These are phyloP conservation scores for Bicyclus anynana DNA, from an alignment of 1,140 invertebrate species.

Conservation along the genomic window DNA sequence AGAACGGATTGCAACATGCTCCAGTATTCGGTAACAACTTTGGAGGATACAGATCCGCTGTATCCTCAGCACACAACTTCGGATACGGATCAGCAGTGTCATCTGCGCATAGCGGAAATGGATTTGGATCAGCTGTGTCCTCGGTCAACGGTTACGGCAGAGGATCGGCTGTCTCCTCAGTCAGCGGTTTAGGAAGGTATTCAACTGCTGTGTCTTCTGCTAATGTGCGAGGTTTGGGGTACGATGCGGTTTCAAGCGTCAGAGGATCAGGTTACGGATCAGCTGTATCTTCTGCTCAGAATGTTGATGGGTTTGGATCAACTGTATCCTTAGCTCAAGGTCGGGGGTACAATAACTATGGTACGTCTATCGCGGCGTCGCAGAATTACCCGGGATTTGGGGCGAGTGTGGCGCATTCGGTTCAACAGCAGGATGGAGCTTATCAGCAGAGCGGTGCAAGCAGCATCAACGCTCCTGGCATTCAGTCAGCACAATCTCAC, in stretches of 20 bases:
- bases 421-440: slow-evolving; percentile 38
- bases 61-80: slow-evolving; percentile 41
- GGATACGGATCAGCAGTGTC: slow-evolving; percentile 41
- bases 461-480: slow-evolving; percentile 53
- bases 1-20: slow-evolving; percentile 1
- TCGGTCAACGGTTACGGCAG: slow-evolving; percentile 29
- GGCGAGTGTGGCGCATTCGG: slow-evolving; percentile 44
- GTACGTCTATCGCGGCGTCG: slow-evolving; percentile 31
- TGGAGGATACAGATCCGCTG: slow-evolving; percentile 26
- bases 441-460: slow-evolving; percentile 50
- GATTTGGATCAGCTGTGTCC: slow-evolving; percentile 38
- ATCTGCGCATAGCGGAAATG: slow-evolving; percentile 38
- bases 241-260: slow-evolving; percentile 23
- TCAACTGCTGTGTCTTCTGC: slow-evolving; percentile 29
- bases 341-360: slow-evolving; percentile 22
- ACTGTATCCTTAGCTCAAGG: slow-evolving; percentile 42
- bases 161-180: slow-evolving; percentile 28
- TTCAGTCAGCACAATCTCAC: slow-evolving; percentile 54
- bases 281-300: slow-evolving; percentile 42
- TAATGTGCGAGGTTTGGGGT: no score
- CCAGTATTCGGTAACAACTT: slow-evolving; percentile 19
- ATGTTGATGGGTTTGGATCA: slow-evolving; percentile 36
- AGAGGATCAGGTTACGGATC: slow-evolving; percentile 38
- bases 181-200: neutral
- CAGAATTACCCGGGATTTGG: slow-evolving; percentile 42